Base-by-base conservation (phyloP, 2,797 vertebrate genomes). In the Pyrocephalus nanus region DNA sequence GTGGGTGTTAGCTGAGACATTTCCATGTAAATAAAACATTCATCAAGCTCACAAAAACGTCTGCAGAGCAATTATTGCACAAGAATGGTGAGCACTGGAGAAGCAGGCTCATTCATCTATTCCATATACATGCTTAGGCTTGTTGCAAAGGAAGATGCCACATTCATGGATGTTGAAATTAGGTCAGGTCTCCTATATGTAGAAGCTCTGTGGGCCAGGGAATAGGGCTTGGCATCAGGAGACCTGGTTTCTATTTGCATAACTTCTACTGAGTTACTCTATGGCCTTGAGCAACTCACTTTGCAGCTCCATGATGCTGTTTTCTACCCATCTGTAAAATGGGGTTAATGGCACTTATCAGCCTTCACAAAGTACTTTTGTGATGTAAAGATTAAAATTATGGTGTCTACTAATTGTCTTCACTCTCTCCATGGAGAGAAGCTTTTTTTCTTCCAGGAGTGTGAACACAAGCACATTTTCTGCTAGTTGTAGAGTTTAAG, bases 11-110 rank as follows among this genome's bases (percentile, higher is more conserved):
- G 90, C 91, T 9, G 70, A 97, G 95, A 97, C 70, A 67, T 96
- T 96, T 94, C 88, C 90, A 91, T 91, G 86, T 96, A 97, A 96
- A 96, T 88, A 97, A 94, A 96, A 89, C 73, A 91, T 95, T 96
- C 78, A 93, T 95, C 88, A 91, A 85, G 66, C 75, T 95, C 85
- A 83, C 78, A 84, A 77, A 96, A 94, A 88, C 2, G 79, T 90
- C 94, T 94, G 90, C 65, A 45, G 75, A 94, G 86, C 77, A 95
- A 93, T 95, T 93, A 93, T 95, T 95, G 53, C 81, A 88, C 89
- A 93, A 90, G 85, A 90, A 72, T 90, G 51, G 88, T 86, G 87
- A 95, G 60, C 42, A 16, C 14, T 61, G 50, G 62, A 84, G 77
- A 62, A 94, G 60, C 8, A 3, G 43, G 58, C 78, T 93, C 87